Evolutionary conservation across 2,888 invertebrate species (phyloP).

Genomic region (Bimastos eiseni): DNA sequence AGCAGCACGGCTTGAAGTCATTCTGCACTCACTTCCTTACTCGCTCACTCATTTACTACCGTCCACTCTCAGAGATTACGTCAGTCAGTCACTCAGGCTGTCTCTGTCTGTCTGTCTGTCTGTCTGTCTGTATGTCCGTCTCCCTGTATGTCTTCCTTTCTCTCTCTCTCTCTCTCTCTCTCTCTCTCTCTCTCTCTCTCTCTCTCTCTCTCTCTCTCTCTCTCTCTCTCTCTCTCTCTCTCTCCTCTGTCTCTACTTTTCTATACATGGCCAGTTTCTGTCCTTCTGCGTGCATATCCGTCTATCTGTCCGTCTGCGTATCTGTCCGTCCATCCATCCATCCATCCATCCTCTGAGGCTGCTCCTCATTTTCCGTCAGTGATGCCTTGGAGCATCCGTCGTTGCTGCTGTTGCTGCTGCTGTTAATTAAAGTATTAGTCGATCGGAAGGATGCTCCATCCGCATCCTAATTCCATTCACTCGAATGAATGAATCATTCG

Average conservation of each 20-base stretch:
- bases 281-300: neutral
- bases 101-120: conserved; percentile 28
- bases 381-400: neutral
- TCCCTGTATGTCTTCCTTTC: conserved; percentile 18
- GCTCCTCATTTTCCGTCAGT: neutral
- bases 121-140: conserved; percentile 25
- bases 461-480: neutral
- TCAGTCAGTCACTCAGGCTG: neutral
- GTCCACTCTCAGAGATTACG: neutral
- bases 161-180: conserved; percentile 24
- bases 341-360: neutral
- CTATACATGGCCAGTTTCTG: neutral
- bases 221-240: conserved; percentile 26
- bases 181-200: conserved; percentile 25
- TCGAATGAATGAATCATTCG: neutral
- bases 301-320: neutral
- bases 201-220: conserved; percentile 30
- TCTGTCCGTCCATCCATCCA: too few relatives aligned
- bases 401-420: neutral
- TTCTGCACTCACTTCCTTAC: neutral
- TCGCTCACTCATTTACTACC: neutral
- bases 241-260: neutral
- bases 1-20: too few relatives aligned
- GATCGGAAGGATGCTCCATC: neutral
- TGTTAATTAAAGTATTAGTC: neutral